Base-by-base conservation (phyloP, 2,113 vertebrate genomes). In the Mystacornis crossleyi region DNA sequence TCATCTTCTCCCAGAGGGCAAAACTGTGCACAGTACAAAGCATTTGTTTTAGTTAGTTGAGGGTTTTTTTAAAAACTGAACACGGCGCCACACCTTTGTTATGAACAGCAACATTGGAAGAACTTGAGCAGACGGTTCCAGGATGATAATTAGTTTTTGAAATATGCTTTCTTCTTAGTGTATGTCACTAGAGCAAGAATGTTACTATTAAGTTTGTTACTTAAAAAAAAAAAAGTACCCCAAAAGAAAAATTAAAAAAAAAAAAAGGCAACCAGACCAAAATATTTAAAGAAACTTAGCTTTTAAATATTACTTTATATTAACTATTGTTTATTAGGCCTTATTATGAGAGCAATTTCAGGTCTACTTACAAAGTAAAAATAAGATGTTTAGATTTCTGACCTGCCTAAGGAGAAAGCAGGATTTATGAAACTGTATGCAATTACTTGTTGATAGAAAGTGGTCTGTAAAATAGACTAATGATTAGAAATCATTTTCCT, bases 401-500 rank as follows among this genome's bases (percentile, higher is more conserved):
- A 90, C n/a, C 31, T 81, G 20, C 50, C 24, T 55, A 33, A 91
- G 34, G 47, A 86, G 24, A 80, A 78, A 10, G 8, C 15, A n/a
- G 45, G 53, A 75, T 91, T 86, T 91, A 61, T 86, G 78, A 78
- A 95, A 95, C 48, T 78, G 11, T 54, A 60, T 94, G 54, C 73
- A 94, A 55, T 95, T 9, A 94, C 80, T 48, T 96, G 38, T 93
- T 94, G 80, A 64, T 82, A 85, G 58, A 60, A 65, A 69, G 43
- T 90, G 50, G n/a, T 67, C 92, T 84, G 62, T 80, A 48, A 92
- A 95, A 28, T 66, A 84, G 73, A 89, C 75, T 97, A 94, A 96
- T 92, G 8, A 51, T 90, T 87, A 89, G 17, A 96, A 91, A 96
- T 97, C 29, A 6, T 97, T 93, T 96, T 96, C 78, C 96, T 93